phyloP scores from a whole-genome alignment of 2,113 vertebrate species.

The Pungitius pungitius region DNA sequence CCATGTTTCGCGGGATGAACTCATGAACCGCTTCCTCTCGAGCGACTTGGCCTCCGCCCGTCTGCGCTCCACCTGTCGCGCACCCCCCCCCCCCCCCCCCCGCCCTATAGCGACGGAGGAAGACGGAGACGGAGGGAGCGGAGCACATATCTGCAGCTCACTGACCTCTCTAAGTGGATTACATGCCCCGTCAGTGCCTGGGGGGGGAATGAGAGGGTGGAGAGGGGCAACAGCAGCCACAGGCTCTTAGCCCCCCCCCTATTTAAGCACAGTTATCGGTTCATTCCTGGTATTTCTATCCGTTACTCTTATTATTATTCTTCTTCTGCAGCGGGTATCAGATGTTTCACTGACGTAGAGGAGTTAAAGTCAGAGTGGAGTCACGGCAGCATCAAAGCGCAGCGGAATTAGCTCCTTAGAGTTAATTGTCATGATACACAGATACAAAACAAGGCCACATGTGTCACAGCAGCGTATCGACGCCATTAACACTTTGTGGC shows the following conservation, averaged over 20 bases:
- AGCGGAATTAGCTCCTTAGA: not conserved
- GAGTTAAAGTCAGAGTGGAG: not conserved
- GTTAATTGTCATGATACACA: not conserved
- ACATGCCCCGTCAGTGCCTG: slow-evolving; percentile 49
- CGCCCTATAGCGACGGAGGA: not conserved
- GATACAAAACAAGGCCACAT: not conserved
- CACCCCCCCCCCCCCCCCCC: not conserved
- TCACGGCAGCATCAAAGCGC: not conserved
- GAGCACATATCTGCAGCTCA: slow-evolving; percentile 72
- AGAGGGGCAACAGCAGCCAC: not conserved
- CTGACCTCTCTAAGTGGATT: slow-evolving; percentile 77
- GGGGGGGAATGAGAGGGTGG: slow-evolving; percentile 7
- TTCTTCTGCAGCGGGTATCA: not conserved
- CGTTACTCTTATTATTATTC: too few relatives aligned
- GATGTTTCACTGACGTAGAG: not conserved
- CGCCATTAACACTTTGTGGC: too few relatives aligned
- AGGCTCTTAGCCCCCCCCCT: not conserved
- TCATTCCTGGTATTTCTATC: not conserved
- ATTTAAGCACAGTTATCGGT: slow-evolving; percentile 2
- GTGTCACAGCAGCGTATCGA: too few relatives aligned
- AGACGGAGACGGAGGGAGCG: slow-evolving; percentile 23
- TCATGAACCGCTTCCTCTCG: too few relatives aligned
- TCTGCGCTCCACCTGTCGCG: not conserved
- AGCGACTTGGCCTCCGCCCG: too few relatives aligned
- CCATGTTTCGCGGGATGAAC: not conserved